phyloP scores from a whole-genome alignment of 1,140 invertebrate species.

The Papilio glaucus region DNA sequence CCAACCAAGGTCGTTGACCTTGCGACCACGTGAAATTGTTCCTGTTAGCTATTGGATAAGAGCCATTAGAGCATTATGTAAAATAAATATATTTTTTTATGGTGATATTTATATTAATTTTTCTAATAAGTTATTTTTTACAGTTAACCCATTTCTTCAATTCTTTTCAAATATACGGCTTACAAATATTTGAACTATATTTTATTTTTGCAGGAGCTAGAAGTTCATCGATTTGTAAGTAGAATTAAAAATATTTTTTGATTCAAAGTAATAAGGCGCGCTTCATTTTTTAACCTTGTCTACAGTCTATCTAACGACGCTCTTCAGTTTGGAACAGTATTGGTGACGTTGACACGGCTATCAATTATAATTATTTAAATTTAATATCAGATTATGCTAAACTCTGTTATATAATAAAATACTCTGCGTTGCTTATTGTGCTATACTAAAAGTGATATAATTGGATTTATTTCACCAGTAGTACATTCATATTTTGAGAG shows the following conservation, averaged over 20 bases:
- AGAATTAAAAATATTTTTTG: no score
- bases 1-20: slow-evolving; percentile 16
- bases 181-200: no score
- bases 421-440: background rate
- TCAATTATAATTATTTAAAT: background rate
- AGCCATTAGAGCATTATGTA: background rate
- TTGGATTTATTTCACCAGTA: background rate
- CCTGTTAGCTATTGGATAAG: background rate
- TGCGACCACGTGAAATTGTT: background rate
- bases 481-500: slow-evolving; percentile 4
- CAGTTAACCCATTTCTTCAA: no score
- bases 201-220: no score
- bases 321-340: background rate
- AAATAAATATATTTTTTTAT: background rate
- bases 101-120: no score
- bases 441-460: background rate
- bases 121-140: no score
- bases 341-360: background rate
- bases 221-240: no score
- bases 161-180: no score
- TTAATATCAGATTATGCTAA: background rate
- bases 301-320: no score
- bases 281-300: no score
- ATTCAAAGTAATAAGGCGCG: no score
- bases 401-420: background rate